These are phyloP conservation scores for Pseudoatta argentina DNA, from an alignment of 1,140 invertebrate species.

Conservation along the genomic window DNA sequence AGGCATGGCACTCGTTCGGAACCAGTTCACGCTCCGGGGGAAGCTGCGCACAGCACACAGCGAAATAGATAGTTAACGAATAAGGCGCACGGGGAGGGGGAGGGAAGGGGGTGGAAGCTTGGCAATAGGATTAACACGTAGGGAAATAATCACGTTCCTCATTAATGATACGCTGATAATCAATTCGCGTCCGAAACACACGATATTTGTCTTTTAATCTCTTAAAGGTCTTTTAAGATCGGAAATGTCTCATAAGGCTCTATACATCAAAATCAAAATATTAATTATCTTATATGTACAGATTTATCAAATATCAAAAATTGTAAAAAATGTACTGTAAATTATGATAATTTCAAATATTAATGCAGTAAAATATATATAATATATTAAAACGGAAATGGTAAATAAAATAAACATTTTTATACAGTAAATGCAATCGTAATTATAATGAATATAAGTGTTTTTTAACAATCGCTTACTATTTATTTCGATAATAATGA, in stretches of 20 bases:
- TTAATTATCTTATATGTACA: background rate
- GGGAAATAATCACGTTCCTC: conserved; percentile 56
- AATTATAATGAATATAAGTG: too few relatives aligned
- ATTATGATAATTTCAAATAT: too few relatives aligned
- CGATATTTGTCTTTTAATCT: background rate
- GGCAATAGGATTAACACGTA: conserved; percentile 71
- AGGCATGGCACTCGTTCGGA: conserved; percentile 78
- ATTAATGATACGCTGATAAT: conserved; percentile 53
- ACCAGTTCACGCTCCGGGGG: conserved; percentile 79
- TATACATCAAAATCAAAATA: background rate
- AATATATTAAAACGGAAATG: too few relatives aligned
- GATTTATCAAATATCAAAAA: too few relatives aligned
- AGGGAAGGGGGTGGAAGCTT: background rate
- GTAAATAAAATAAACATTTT: background rate
- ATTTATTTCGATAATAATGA: too few relatives aligned
- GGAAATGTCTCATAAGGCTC: conserved; percentile 1
- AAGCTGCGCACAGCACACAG: conserved; percentile 67
- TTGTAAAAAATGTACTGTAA: too few relatives aligned
- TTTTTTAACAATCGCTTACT: too few relatives aligned
- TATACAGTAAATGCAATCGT: background rate
- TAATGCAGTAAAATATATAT: too few relatives aligned
- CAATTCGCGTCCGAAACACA: conserved; percentile 41
- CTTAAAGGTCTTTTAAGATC: background rate
- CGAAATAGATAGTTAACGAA: conserved; percentile 75
- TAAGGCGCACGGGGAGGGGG: background rate